These are phyloP conservation scores for Bufo bufo DNA, from an alignment of 2,113 vertebrate species.

Conservation along the genomic window DNA sequence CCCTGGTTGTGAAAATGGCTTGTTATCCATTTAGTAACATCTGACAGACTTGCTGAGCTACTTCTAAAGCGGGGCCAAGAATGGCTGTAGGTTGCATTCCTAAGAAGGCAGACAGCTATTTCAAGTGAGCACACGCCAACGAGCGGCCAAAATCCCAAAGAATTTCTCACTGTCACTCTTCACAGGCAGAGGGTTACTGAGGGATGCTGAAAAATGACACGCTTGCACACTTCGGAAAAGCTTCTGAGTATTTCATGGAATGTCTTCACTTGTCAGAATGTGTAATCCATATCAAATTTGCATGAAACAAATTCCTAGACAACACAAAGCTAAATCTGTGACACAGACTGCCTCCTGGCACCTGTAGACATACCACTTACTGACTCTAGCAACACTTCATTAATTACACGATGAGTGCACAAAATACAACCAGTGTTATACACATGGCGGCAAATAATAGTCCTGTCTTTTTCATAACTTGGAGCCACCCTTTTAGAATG, in stretches of 20 bases:
- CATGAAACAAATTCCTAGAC: slow-evolving; percentile 37
- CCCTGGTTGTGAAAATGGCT: not conserved
- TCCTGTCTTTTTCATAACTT: not conserved
- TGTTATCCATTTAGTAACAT: slow-evolving; percentile 18
- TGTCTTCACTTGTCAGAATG: slow-evolving; percentile 46
- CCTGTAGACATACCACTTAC: slow-evolving; percentile 26
- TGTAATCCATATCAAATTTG: slow-evolving; percentile 20
- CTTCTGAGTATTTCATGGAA: slow-evolving; percentile 12
- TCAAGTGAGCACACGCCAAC: slow-evolving; percentile 52
- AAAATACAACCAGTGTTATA: not conserved
- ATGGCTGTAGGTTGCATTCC: slow-evolving; percentile 52
- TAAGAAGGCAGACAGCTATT: slow-evolving; percentile 48
- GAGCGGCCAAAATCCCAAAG: slow-evolving; percentile 40
- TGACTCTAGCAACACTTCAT: slow-evolving; percentile 39
- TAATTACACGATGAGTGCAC: not conserved
- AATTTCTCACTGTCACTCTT: slow-evolving; percentile 54
- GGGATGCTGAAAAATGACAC: slow-evolving; percentile 27
- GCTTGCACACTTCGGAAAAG: slow-evolving; percentile 11
- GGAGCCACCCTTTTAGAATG: no score
- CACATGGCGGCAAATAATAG: not conserved
- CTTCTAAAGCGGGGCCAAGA: slow-evolving; percentile 16
- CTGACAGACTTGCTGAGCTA: slow-evolving; percentile 23
- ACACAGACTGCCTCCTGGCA: not conserved
- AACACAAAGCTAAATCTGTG: slow-evolving; percentile 15
- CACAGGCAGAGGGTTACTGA: slow-evolving; percentile 14